Conservation (phyloP, 2,797 vertebrate species). For the Cryptoblepharus egeriae region DNA sequence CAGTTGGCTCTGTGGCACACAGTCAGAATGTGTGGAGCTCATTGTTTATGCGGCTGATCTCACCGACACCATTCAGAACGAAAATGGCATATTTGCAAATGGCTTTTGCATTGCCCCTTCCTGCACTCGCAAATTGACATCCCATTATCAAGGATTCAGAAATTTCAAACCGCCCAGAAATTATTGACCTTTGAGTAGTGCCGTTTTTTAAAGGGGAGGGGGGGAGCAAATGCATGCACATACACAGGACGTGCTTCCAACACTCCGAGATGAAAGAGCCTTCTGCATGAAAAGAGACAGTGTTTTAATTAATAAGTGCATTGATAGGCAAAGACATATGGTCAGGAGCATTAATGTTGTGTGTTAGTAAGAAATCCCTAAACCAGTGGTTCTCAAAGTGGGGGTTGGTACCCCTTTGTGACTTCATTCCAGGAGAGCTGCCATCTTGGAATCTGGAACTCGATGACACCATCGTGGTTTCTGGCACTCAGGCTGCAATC, state of each 20-base stretch:
- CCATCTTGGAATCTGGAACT: too few species aligned
- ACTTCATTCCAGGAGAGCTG: too few species aligned
- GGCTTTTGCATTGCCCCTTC: conserved; percentile 29
- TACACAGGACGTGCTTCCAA: conserved; percentile 47
- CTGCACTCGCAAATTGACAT: conserved; percentile 45
- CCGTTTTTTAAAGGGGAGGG: conserved; percentile 11
- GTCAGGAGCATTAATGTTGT: conserved; percentile 63
- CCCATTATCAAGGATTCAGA: conserved; percentile 54
- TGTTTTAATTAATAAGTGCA: conserved; percentile 73
- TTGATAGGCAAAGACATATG: conserved; percentile 69
- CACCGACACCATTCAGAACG: conserved; percentile 48
- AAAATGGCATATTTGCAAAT: conserved; percentile 61
- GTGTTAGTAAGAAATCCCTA: conserved; percentile 38
- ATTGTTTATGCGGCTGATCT: conserved; percentile 45
- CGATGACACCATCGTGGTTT: too few species aligned
- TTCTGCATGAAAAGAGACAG: conserved; percentile 57
- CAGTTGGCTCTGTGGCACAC: conserved; percentile 33
- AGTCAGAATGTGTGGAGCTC: neutral
- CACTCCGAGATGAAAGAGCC: conserved; percentile 57
- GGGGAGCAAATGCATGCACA: neutral
- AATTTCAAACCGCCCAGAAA: conserved; percentile 56
- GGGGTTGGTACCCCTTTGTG: too few species aligned
- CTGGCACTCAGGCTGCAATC: too few species aligned
- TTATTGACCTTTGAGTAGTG: conserved; percentile 69
- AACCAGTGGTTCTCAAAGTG: too few species aligned